Percentiles rank a stretch among this genome's conserved stretches.
Conservation (phyloP, 2,888 invertebrate genomes). For the Eilema griseolum region DNA sequence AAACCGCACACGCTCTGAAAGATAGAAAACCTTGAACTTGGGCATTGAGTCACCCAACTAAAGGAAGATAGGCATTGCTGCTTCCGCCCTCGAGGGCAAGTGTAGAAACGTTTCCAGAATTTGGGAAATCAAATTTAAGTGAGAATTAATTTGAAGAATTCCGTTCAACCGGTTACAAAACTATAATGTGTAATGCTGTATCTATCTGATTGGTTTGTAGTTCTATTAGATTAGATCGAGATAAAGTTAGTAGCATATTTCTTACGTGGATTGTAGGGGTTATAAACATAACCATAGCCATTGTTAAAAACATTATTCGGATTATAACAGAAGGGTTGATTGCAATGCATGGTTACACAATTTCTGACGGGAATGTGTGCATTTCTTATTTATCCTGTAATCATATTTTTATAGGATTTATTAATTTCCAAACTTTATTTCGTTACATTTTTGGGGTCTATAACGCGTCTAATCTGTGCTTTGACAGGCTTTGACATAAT, state of each 20-base stretch:
- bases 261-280: conserved; percentile 36
- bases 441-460: conserved; percentile 11
- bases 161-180: neutral
- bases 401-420: conserved; percentile 19
- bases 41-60: no score
- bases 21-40: no score
- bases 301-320: conserved; percentile 34
- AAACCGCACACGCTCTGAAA: no score
- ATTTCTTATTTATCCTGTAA: conserved; percentile 30
- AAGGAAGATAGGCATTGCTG: no score
- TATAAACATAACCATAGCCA: conserved; percentile 36
- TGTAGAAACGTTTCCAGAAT: neutral
- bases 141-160: neutral
- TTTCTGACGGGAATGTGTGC: conserved; percentile 19
- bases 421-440: conserved; percentile 19
- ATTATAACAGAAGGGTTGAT: conserved; percentile 38
- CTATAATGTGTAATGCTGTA: neutral
- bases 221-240: no score
- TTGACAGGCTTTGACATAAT: conserved; percentile 9
- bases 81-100: no score
- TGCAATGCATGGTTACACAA: conserved; percentile 66
- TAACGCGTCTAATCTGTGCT: conserved; percentile 1
- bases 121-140: neutral
- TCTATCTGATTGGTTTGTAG: no score
- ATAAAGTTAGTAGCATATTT: neutral